Percentiles rank a stretch among this genome's conserved stretches.
phyloP scores from a whole-genome alignment of 2,113 vertebrate species.

The Gymnocephalus cernua region DNA sequence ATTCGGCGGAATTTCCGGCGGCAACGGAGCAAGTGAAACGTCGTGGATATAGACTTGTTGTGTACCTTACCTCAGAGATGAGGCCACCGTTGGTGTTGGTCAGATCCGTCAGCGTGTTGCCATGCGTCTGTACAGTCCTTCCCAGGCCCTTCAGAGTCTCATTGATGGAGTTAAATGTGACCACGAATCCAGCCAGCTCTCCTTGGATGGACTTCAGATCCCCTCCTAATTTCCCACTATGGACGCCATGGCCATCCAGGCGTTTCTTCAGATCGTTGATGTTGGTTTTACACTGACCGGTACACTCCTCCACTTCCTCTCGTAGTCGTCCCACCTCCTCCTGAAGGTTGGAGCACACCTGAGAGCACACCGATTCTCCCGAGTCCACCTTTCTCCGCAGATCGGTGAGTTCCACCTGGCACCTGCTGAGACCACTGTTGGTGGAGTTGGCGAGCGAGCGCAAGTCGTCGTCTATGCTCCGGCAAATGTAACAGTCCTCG shows the following conservation, averaged over 20 bases:
- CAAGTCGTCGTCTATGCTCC: conserved; percentile 76
- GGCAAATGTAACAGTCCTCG: conserved; percentile 75
- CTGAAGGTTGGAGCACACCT: conserved; percentile 86
- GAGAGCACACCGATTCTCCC: conserved; percentile 82
- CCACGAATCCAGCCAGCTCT: conserved; percentile 84
- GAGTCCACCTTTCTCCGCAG: conserved; percentile 75
- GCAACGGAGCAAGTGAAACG: too few relatives aligned
- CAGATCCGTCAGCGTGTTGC: conserved; percentile 83
- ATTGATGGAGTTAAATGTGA: conserved; percentile 88
- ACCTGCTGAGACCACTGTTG: conserved; percentile 66
- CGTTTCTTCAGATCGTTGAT: conserved; percentile 78
- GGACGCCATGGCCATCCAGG: conserved; percentile 86
- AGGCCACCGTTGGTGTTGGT: conserved; percentile 84
- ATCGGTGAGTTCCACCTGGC: conserved; percentile 77
- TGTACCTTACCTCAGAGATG: conserved; percentile 81
- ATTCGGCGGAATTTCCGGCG: too few relatives aligned
- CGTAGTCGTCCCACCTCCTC: conserved; percentile 87
- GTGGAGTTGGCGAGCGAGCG: conserved; percentile 82
- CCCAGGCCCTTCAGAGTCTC: conserved; percentile 88
- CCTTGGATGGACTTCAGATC: conserved; percentile 89
- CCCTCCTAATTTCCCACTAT: conserved; percentile 80
- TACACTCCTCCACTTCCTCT: conserved; percentile 87
- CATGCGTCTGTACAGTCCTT: conserved; percentile 85
- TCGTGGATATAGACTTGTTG: too few relatives aligned
- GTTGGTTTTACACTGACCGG: conserved; percentile 56